Evolutionary conservation across 2,888 invertebrate species (phyloP).

Genomic region (Lobophora halterata): DNA sequence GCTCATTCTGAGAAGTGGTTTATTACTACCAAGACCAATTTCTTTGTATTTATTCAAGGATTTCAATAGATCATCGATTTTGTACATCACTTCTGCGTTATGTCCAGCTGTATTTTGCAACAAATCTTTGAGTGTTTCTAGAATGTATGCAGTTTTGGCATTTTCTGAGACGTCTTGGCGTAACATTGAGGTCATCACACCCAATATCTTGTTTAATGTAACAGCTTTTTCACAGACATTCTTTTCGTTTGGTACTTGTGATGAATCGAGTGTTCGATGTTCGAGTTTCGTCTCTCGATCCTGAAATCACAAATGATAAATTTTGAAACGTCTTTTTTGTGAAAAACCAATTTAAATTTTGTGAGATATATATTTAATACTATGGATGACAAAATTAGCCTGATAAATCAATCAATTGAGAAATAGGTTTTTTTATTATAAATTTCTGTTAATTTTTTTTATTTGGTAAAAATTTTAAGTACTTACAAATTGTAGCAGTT

Average conservation of each 20-base stretch:
- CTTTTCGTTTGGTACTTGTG: slow-evolving; percentile 3
- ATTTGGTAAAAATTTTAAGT: too few relatives aligned
- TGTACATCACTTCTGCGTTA: slow-evolving; percentile 20
- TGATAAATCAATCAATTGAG: too few relatives aligned
- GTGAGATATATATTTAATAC: too few relatives aligned
- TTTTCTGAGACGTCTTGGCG: slow-evolving; percentile 15
- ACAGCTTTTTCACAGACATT: slow-evolving; percentile 17
- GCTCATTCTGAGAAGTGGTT: not conserved
- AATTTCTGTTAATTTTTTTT: too few relatives aligned
- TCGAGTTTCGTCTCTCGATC: not conserved
- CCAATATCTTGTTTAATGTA: slow-evolving; percentile 14
- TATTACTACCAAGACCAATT: not conserved
- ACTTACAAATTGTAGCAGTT: not conserved
- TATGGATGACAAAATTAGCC: too few relatives aligned
- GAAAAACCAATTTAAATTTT: too few relatives aligned
- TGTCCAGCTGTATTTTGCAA: slow-evolving; percentile 14
- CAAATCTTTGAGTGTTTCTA: slow-evolving; percentile 18
- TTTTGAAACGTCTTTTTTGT: too few relatives aligned
- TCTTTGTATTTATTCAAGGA: slow-evolving; percentile 26
- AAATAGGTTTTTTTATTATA: too few relatives aligned
- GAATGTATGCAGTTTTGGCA: slow-evolving; percentile 12
- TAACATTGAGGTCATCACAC: slow-evolving; percentile 18
- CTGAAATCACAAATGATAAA: too few relatives aligned
- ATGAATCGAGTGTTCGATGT: not conserved
- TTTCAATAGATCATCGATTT: slow-evolving; percentile 22